Evolutionary conservation across 2,113 vertebrate genomes (phyloP), one percentile per base, ranked within the genome.

Genomic region (Bubo blakistoni): DNA sequence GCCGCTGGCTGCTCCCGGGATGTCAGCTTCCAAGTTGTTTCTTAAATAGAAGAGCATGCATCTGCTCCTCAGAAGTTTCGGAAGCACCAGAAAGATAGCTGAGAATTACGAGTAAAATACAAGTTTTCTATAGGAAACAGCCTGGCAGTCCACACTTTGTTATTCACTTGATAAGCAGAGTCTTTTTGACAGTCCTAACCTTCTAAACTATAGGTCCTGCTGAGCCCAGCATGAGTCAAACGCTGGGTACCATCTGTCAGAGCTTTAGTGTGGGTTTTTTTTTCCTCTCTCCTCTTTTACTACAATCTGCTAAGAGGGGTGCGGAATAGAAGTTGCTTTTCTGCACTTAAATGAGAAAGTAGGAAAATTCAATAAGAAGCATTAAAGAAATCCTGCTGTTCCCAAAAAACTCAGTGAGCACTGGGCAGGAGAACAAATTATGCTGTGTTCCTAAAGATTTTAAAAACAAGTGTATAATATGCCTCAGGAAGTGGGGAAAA

Each of bases 111-210:
- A 96, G 98, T 95, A 97, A 98, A 98, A 98, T 94, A 97, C 95
- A 98, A 98, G 98, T 99, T 99, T 98, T 98, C 98, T 98, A 97
- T 98, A 98, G 97, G 98, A 99, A 99, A 98, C 98, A 98, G 98
- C 97, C 98, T 98, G 98, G 98, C 98, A 98, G 98, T 96, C 98
- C 98, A 96, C 98, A 99, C 98, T 99, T 99, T 98, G 98, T 99
- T 99, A 99, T 98, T 99, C 98, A 98, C 98, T 99, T 98, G 98
- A 98, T 98, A 99, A 99, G 98, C 98, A 99, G 98, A 99, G 98
- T 99, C 98, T 98, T 99, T 99, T 98, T 99, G 99, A 99, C 99
- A 99, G 99, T 98, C 98, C 98, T 99, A 99, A 99, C 99, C 99
- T 99, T 99, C 98, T 98, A 99, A 99, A 99, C 99, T 98, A 98